Evolutionary conservation across 2,113 vertebrate species (phyloP).

Genomic region (Cricetomys ansorgei): DNA sequence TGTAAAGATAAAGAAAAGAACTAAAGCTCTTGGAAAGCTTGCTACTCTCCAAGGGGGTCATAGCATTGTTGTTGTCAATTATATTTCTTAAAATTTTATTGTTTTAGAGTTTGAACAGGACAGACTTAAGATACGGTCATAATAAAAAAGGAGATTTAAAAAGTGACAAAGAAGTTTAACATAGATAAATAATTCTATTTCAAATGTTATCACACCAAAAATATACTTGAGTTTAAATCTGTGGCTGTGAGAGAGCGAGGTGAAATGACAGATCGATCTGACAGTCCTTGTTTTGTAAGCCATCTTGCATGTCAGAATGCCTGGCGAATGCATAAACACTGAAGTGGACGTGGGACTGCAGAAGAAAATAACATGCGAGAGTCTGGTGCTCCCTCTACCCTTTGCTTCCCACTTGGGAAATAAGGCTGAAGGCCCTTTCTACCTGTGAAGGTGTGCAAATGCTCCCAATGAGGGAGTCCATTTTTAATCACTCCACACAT

Average conservation of each 20-base stretch:
- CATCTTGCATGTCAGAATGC: constrained; percentile 37
- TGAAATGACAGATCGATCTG: constrained; percentile 37
- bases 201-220: constrained; percentile 56
- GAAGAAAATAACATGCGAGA: constrained; percentile 48
- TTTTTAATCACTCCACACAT: background rate
- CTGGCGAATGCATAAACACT: background rate
- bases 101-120: background rate
- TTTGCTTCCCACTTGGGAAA: constrained; percentile 37
- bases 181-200: constrained; percentile 1
- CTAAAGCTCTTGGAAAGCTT: background rate
- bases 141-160: background rate
- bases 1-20: background rate
- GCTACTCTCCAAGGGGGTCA: background rate
- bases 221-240: background rate
- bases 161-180: background rate
- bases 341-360: constrained; percentile 27
- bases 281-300: constrained; percentile 49
- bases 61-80: background rate
- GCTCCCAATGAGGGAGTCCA: background rate
- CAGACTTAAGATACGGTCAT: background rate
- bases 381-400: background rate
- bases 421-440: background rate
- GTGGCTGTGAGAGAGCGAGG: background rate
- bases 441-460: background rate
- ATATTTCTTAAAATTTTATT: background rate